A percentile compares a stretch with the other conserved stretches of the same genome.
These are phyloP conservation scores for Calosoma granatense DNA, from an alignment of 1,140 invertebrate species.

Conservation along the genomic window DNA sequence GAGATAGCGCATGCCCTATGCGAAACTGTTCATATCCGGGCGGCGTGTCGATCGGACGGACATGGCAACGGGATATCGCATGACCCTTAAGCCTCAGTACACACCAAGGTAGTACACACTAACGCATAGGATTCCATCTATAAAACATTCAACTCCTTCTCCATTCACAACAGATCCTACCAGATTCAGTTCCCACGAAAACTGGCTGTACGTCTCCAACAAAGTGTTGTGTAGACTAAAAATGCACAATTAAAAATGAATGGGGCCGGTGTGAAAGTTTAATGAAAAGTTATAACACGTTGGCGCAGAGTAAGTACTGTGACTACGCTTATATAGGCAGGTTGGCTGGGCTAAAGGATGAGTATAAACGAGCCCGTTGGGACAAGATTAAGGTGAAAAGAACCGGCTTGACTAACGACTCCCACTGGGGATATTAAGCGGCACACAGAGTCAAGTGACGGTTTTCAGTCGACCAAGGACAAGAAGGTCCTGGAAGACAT, in stretches of 20 bases:
- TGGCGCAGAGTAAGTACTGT: background rate
- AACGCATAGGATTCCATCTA: background rate
- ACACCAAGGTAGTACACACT: background rate
- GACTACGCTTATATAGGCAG: background rate
- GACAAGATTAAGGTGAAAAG: background rate
- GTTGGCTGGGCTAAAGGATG: background rate
- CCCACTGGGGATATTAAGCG: background rate
- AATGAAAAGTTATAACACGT: background rate
- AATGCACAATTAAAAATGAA: background rate
- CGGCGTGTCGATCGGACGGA: background rate
- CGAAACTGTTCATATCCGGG: background rate
- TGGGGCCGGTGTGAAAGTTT: background rate
- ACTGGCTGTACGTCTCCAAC: background rate
- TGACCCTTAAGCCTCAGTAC: background rate
- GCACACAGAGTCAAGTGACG: background rate
- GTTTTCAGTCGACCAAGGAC: background rate
- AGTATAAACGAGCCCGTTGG: background rate
- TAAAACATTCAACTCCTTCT: too few relatives aligned
- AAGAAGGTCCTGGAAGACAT: too few relatives aligned
- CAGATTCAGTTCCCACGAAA: too few relatives aligned
- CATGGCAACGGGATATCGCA: background rate
- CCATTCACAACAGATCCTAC: too few relatives aligned
- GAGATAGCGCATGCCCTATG: constrained; percentile 1
- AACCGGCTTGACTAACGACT: background rate
- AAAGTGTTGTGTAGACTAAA: background rate